Evolutionary conservation across 2,113 vertebrate species (phyloP), one percentile per base, ranked within the genome.

Genomic region (Cochlearius cochlearius): DNA sequence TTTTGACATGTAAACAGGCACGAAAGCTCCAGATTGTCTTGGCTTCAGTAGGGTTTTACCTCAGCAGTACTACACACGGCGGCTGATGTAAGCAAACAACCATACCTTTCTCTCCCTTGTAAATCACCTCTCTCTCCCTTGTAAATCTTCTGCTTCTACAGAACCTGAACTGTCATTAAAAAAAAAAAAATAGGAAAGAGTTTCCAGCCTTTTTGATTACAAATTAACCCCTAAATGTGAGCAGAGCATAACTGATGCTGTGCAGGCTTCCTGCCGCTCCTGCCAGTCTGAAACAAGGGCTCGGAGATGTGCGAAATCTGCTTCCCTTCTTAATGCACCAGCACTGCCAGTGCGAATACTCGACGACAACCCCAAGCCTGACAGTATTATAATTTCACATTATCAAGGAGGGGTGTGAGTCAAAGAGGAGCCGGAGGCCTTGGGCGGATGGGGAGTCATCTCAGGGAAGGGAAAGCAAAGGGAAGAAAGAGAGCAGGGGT

Each of bases 171-270:
- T 52, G 56, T 18, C 39, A 71, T 59, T 55, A 21, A 66, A 36
- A 78, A 50, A 30, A 64, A 16, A 25, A 19, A 68, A 38, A 34
- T 36, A 5, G 10, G 15, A 26, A 17, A 27, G 4, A 36, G 5
- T 83, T 95, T 81, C 22, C 60, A 88, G 88, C 14, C 36, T 63
- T 92, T 82, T 73, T 92, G 76, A 91, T 92, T 93, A 83, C 59
- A 63, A 81, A 92, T 96, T 91, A 92, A 84, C 82, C 52, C 79
- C 47, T 64, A 84, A 93, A 91, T 39, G 52, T 68, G 75, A 96
- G n/a, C 72, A 74, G 56, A 88, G 72, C 0, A 0, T 59, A 80
- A 50, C n/a, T 59, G 67, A 77, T 77, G 82, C 86, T 93, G 71
- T 36, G 32, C 88, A 77, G 88, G 60, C 72, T 92, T 95, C 73